Conservation (phyloP, 1,140 invertebrate genomes). For the Cherax destructor region DNA sequence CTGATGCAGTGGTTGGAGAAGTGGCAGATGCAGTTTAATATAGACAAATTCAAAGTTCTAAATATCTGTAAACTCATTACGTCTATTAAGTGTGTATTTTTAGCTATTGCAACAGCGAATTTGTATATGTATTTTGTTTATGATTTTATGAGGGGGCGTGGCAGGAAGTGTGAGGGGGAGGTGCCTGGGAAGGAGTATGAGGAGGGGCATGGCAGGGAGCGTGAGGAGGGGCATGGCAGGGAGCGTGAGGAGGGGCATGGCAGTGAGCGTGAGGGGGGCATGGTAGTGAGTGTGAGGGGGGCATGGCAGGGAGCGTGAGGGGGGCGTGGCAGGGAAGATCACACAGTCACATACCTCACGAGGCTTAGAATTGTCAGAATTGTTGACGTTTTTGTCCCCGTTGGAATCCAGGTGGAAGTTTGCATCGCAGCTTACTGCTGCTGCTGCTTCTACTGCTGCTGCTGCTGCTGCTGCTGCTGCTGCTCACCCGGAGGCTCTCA, state of each 20-base stretch:
- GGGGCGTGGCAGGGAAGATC: neutral
- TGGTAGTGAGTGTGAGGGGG: neutral
- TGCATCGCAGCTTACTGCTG: neutral
- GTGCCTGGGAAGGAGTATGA: neutral
- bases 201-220: neutral
- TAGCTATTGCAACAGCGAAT: too few relatives aligned
- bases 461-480: too few relatives aligned
- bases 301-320: neutral
- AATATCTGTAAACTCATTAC: too few relatives aligned
- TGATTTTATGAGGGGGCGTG: neutral
- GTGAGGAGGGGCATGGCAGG: neutral
- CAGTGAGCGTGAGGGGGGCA: neutral
- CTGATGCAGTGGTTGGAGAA: too few relatives aligned
- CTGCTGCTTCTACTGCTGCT: too few relatives aligned
- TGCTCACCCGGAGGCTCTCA: constrained; percentile 5
- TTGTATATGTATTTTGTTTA: too few relatives aligned
- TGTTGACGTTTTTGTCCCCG: constrained; percentile 8
- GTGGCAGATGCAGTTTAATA: too few relatives aligned
- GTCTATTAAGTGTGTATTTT: too few relatives aligned
- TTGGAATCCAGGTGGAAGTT: neutral
- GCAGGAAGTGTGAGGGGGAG: neutral
- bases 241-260: neutral
- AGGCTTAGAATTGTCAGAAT: constrained; percentile 16
- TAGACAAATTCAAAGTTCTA: too few relatives aligned
- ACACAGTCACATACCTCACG: constrained; percentile 10